Conservation (phyloP, 2,888 invertebrate species). For the Metallyticus violacea region DNA sequence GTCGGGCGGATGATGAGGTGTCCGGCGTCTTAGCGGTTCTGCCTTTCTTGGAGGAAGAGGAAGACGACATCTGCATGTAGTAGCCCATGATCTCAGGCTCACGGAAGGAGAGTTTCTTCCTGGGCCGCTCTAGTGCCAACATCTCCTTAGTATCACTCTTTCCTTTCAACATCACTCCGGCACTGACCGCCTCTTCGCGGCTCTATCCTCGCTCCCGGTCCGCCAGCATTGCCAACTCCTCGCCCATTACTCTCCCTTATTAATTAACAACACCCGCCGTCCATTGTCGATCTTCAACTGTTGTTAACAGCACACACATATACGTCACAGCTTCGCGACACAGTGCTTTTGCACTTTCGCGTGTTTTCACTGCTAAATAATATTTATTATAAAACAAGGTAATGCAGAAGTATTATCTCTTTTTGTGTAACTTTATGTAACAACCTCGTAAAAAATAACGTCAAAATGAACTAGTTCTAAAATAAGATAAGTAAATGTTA, state of each 20-base stretch:
- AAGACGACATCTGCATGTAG: conserved; percentile 41
- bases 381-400: too few relatives aligned
- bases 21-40: conserved; percentile 25
- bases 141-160: conserved; percentile 42
- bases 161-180: conserved; percentile 26
- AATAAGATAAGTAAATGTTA: too few relatives aligned
- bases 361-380: too few relatives aligned
- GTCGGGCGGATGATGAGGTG: conserved; percentile 20
- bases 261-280: too few relatives aligned
- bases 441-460: too few relatives aligned
- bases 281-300: too few relatives aligned
- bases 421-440: too few relatives aligned
- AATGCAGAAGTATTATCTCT: too few relatives aligned
- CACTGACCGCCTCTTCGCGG: background rate
- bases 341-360: too few relatives aligned
- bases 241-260: background rate
- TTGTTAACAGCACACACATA: background rate
- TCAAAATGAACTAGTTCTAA: too few relatives aligned
- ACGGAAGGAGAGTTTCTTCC: conserved; percentile 84
- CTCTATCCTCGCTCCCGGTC: background rate
- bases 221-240: background rate
- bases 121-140: conserved; percentile 58
- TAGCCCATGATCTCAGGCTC: conserved; percentile 71
- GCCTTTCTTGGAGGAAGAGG: conserved; percentile 36
- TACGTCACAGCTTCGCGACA: too few relatives aligned